Evolutionary conservation across 2,113 vertebrate genomes (phyloP).

Genomic region (Myotis yumanensis): DNA sequence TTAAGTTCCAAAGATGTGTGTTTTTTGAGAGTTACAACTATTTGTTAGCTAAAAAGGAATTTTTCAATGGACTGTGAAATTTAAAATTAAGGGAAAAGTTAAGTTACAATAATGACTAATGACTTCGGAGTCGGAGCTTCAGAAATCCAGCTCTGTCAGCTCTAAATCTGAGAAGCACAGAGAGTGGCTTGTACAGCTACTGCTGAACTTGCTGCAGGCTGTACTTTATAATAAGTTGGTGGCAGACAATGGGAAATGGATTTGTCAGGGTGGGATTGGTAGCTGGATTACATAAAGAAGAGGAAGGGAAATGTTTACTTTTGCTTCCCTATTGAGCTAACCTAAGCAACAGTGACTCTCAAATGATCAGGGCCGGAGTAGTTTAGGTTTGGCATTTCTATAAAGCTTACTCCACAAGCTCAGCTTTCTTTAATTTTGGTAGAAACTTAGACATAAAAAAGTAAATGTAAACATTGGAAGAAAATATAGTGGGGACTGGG

Average conservation of each 20-base stretch:
- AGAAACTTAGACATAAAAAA: background rate
- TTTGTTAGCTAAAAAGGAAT: background rate
- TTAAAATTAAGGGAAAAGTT: constrained; percentile 40
- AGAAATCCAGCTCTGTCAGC: constrained; percentile 66
- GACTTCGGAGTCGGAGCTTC: constrained; percentile 65
- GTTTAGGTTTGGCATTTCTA: background rate
- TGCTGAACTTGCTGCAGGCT: constrained; percentile 58
- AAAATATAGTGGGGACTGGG: background rate
- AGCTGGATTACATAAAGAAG: background rate
- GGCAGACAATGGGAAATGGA: constrained; percentile 43
- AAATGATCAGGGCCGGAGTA: background rate
- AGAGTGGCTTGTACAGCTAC: constrained; percentile 47
- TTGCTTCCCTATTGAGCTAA: constrained; percentile 17
- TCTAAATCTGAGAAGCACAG: constrained; percentile 63
- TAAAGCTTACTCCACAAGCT: background rate
- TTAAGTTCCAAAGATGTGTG: background rate
- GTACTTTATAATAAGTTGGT: background rate
- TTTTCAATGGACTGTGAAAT: constrained; percentile 44
- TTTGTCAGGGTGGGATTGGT: constrained; percentile 32
- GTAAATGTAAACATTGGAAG: background rate
- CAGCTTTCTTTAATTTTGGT: background rate
- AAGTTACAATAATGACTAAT: constrained; percentile 52
- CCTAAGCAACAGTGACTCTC: background rate
- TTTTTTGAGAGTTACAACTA: constrained; percentile 23
- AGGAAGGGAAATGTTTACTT: constrained; percentile 40